These are phyloP conservation scores for Lacanobia oleracea DNA, from an alignment of 2,888 invertebrate species.

Conservation along the genomic window DNA sequence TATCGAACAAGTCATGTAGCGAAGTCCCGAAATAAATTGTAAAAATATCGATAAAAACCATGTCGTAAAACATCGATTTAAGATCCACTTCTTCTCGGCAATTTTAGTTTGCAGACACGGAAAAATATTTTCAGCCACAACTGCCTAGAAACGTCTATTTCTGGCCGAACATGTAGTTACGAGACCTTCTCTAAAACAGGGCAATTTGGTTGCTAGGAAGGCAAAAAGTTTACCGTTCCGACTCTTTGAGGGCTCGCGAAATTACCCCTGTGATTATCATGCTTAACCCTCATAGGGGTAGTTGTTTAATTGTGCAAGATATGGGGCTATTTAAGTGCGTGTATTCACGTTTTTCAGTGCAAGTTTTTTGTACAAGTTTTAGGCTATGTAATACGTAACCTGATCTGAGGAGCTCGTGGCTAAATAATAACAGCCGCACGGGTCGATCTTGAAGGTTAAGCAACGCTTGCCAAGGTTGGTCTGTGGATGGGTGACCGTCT, in stretches of 20 bases:
- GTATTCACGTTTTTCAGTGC: not conserved
- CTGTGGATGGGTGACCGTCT: too few relatives aligned
- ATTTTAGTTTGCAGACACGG: too few relatives aligned
- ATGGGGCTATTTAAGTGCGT: not conserved
- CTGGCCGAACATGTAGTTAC: constrained; percentile 1
- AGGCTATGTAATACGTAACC: too few relatives aligned
- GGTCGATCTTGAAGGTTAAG: too few relatives aligned
- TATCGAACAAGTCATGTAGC: too few relatives aligned
- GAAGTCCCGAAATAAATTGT: too few relatives aligned
- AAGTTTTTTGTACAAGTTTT: too few relatives aligned
- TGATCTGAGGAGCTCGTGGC: too few relatives aligned
- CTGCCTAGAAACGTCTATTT: not conserved
- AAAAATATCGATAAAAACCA: too few relatives aligned
- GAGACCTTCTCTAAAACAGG: constrained; percentile 25
- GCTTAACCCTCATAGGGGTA: not conserved
- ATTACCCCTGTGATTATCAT: constrained; percentile 41
- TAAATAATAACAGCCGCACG: too few relatives aligned
- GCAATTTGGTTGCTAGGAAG: constrained; percentile 29
- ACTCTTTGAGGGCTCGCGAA: constrained; percentile 46
- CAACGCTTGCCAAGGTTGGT: too few relatives aligned
- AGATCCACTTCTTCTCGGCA: not conserved
- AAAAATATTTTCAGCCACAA: not conserved
- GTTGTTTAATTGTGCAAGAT: constrained; percentile 14
- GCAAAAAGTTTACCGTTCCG: constrained; percentile 38
- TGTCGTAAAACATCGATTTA: too few relatives aligned